These are phyloP conservation scores for Harpegnathos saltator DNA, from an alignment of 1,140 invertebrate species.

Conservation along the genomic window DNA sequence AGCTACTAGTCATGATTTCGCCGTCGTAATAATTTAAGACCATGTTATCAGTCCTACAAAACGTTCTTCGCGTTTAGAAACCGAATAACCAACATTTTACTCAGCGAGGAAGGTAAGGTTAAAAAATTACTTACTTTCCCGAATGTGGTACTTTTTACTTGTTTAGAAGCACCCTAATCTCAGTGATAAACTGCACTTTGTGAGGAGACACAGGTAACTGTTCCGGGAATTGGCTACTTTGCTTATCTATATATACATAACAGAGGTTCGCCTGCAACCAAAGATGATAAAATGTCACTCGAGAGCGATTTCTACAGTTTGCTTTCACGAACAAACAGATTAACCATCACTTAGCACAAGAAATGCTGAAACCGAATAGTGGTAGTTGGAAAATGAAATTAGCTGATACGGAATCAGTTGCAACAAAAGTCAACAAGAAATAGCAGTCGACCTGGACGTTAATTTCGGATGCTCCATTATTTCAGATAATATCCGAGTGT, in stretches of 20 bases:
- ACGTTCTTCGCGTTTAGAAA: constrained; percentile 48
- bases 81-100: not conserved
- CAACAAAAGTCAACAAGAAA: too few species aligned
- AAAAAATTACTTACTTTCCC: constrained; percentile 81
- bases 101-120: not conserved
- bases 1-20: constrained; percentile 87
- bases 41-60: constrained; percentile 86
- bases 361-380: too few species aligned
- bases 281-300: not conserved
- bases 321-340: too few species aligned
- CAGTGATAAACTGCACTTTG: constrained; percentile 93
- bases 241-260: constrained; percentile 98
- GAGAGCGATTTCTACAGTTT: too few species aligned
- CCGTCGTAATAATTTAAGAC: constrained; percentile 84
- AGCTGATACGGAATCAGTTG: too few species aligned
- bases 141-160: constrained; percentile 89
- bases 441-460: too few species aligned
- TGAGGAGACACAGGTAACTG: constrained; percentile 97
- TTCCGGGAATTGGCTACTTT: constrained; percentile 96
- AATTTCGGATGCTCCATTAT: too few species aligned
- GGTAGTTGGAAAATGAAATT: too few species aligned
- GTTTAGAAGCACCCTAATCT: constrained; percentile 93
- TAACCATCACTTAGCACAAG: too few species aligned
- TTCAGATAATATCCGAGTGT: too few species aligned
- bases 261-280: constrained; percentile 93